Conservation (phyloP, 1,140 invertebrate species). For the Thrips palmi region DNA sequence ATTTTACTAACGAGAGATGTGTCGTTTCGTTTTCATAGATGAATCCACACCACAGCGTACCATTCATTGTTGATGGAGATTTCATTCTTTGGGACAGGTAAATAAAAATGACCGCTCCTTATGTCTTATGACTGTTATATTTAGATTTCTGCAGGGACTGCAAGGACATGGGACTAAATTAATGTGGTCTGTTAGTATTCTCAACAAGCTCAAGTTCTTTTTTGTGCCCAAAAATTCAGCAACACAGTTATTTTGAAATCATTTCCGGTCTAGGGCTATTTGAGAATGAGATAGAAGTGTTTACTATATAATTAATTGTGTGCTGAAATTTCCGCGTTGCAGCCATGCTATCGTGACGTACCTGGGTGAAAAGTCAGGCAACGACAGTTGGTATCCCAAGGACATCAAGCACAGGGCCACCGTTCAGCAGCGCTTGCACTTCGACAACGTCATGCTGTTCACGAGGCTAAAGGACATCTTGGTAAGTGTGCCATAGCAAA, state of each 20-base stretch:
- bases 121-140: too few relatives aligned
- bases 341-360: slow-evolving; percentile 38
- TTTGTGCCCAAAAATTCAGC: too few relatives aligned
- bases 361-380: slow-evolving; percentile 28
- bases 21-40: too few relatives aligned
- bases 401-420: slow-evolving; percentile 30
- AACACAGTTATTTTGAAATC: too few relatives aligned
- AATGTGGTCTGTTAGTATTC: too few relatives aligned
- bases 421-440: slow-evolving; percentile 33
- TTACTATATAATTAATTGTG: background rate
- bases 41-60: slow-evolving; percentile 33
- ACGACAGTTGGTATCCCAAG: slow-evolving; percentile 31
- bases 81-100: slow-evolving; percentile 40
- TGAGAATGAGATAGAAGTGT: too few relatives aligned
- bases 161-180: too few relatives aligned
- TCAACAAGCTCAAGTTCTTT: too few relatives aligned
- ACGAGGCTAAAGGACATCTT: background rate
- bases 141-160: too few relatives aligned
- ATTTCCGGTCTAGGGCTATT: background rate
- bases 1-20: too few relatives aligned
- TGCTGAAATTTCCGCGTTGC: background rate
- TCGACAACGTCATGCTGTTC: slow-evolving; percentile 26
- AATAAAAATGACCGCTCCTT: too few relatives aligned
- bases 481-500: too few relatives aligned
- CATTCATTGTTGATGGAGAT: slow-evolving; percentile 45